Evolutionary conservation across 1,140 invertebrate genomes (phyloP), one percentile per base, ranked within the genome.

Genomic region (Bombus waltoni): DNA sequence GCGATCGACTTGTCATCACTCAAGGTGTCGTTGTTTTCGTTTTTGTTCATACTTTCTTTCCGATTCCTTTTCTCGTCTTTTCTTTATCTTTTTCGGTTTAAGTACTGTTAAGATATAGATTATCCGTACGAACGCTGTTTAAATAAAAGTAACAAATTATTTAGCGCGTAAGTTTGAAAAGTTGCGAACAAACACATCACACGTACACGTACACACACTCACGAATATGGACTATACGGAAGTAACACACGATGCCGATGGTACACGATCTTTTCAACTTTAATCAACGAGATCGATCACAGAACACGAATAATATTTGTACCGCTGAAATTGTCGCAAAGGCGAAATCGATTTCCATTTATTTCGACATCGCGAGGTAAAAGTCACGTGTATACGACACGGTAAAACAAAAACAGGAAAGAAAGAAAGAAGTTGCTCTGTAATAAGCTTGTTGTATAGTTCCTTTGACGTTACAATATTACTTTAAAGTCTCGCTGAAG

Each of bases 111-210:
- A 86, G 83, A 71, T 53, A 71, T 91, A 89, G 81, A 83, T 90
- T 90, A 89, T 83, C 78, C 76, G 74, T 83, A 86, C 62, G 86
- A 83, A 88, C 73, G 89, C 74, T 90, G 89, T 90, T 90, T 90
- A 32, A 32, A 90, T 83, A 88, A 89, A 84, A 59, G 25, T 83
- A 86, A 90, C 65, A 86, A 90, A 88, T 88, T 90, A 83, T 90
- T 91, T 91, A 90, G 89, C 66, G 53, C 44, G 66, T 90, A 90
- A 90, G 89, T 87, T 90, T 75, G 83, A 83, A 89, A 78, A 79
- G 68, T 88, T 71, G 73, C 77, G 65, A 89, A 65, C 57, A 44
- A 87, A 81, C 76, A 89, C 78, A 66, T 80, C 66, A 59, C 73
- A 80, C 80, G 15, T 38, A 70, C 62, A 80, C 85, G 72, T 81